phyloP scores from a whole-genome alignment of 2,797 vertebrate genomes.

The Enteromius afrohamiltoni region DNA sequence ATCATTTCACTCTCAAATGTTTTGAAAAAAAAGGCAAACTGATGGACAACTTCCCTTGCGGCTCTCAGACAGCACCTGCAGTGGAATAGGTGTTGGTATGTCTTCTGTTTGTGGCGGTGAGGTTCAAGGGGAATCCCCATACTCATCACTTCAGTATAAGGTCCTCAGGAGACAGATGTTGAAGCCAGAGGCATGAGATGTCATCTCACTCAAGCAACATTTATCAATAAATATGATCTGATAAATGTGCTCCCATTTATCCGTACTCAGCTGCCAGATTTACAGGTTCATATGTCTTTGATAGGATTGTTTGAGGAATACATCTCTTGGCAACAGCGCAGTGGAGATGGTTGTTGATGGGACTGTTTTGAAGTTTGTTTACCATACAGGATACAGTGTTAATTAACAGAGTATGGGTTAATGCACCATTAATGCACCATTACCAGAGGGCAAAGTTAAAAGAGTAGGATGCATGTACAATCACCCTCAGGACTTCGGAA shows the following conservation, averaged over 20 bases:
- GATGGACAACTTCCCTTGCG: conserved; percentile 4
- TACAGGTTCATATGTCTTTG: conserved; percentile 43
- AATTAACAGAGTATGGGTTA: conserved; percentile 32
- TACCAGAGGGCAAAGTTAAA: not conserved
- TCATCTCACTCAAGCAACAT: conserved; percentile 13
- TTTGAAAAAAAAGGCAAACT: not conserved
- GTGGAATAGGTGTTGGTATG: conserved; percentile 10
- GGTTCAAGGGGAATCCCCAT: conserved; percentile 14
- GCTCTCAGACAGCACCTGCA: conserved; percentile 18
- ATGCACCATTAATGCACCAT: conserved; percentile 36
- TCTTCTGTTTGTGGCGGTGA: conserved; percentile 19
- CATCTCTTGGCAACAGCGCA: not conserved
- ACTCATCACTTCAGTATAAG: conserved; percentile 8
- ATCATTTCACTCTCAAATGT: not conserved
- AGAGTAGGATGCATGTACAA: conserved; percentile 4
- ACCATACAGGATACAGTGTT: conserved; percentile 26
- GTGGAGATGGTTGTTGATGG: conserved; percentile 24
- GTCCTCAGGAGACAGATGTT: conserved; percentile 25
- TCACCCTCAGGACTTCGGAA: conserved; percentile 11
- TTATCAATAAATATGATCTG: conserved; percentile 41
- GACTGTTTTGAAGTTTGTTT: conserved; percentile 53
- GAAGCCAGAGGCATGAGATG: conserved; percentile 30
- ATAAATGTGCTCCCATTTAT: conserved; percentile 6
- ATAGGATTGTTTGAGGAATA: conserved; percentile 56
- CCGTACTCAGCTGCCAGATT: conserved; percentile 26